phyloP scores from a whole-genome alignment of 2,888 invertebrate genomes.

The Rhagonycha fulva region DNA sequence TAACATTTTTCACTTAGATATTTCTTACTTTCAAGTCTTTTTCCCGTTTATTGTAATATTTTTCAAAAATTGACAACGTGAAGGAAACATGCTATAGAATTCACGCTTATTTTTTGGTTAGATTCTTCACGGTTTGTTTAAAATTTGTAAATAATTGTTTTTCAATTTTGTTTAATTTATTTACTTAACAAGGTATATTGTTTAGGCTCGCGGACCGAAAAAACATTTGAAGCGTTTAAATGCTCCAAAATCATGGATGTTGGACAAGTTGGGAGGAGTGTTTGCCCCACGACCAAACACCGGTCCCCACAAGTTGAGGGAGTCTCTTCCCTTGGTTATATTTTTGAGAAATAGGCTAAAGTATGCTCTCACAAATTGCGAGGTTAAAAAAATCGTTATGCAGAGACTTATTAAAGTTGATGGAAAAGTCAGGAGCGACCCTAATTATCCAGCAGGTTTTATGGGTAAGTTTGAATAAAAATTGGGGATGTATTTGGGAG shows the following conservation, averaged over 20 bases:
- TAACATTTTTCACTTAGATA: neutral
- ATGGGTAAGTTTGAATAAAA: constrained; percentile 79
- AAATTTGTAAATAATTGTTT: no score
- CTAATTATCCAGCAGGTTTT: constrained; percentile 96
- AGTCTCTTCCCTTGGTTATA: constrained; percentile 94
- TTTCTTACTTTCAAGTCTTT: no score
- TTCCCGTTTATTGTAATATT: neutral
- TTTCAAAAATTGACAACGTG: neutral
- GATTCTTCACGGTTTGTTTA: no score
- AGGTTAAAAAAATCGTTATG: constrained; percentile 97
- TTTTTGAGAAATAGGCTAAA: constrained; percentile 97
- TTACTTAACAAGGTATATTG: constrained; percentile 34
- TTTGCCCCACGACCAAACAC: constrained; percentile 97
- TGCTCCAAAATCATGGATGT: constrained; percentile 99
- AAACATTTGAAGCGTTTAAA: constrained; percentile 99
- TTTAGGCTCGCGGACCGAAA: constrained; percentile 96
- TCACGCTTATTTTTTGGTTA: neutral
- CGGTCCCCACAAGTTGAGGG: constrained; percentile 97
- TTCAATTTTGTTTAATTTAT: neutral
- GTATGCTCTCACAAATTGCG: constrained; percentile 95
- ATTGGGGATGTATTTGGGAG: neutral
- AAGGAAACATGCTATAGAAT: neutral
- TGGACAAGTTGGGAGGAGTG: constrained; percentile 98
- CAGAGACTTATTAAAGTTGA: constrained; percentile 98
- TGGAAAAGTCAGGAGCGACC: constrained; percentile 96